phyloP scores from a whole-genome alignment of 2,113 vertebrate species.

The Crotalus helleri region DNA sequence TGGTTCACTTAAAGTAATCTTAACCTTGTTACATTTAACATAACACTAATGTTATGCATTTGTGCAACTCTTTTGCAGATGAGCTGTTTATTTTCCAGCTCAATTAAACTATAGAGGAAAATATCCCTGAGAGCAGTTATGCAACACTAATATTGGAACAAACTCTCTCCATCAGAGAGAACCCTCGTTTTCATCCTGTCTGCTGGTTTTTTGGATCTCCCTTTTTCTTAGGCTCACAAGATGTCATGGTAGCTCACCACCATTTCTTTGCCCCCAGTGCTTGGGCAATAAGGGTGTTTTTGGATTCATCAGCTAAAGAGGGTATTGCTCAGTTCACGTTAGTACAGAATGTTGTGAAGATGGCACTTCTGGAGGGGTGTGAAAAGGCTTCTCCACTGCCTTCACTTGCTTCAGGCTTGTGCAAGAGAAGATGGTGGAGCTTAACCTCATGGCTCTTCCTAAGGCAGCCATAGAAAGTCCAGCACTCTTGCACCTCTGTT shows the following conservation, averaged over 20 bases:
- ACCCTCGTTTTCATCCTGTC: background rate
- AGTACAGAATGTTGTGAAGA: background rate
- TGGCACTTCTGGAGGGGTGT: background rate
- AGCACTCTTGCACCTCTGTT: background rate
- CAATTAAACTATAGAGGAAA: background rate
- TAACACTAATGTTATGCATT: background rate
- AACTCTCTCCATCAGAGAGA: background rate
- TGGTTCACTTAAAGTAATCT: background rate
- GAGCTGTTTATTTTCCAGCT: background rate
- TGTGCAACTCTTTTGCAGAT: background rate
- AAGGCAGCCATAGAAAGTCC: background rate
- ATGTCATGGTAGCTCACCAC: background rate
- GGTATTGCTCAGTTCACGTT: background rate
- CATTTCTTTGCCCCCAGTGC: background rate
- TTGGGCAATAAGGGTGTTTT: background rate
- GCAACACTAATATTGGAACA: background rate
- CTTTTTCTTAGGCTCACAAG: background rate
- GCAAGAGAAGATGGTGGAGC: background rate
- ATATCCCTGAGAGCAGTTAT: background rate
- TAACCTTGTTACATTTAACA: background rate
- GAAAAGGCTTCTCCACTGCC: background rate
- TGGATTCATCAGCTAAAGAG: background rate
- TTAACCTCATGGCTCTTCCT: background rate
- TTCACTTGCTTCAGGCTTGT: background rate
- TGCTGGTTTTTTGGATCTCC: background rate